Conservation (phyloP, 2,113 vertebrate species). For the Chlorodrepanis virens region DNA sequence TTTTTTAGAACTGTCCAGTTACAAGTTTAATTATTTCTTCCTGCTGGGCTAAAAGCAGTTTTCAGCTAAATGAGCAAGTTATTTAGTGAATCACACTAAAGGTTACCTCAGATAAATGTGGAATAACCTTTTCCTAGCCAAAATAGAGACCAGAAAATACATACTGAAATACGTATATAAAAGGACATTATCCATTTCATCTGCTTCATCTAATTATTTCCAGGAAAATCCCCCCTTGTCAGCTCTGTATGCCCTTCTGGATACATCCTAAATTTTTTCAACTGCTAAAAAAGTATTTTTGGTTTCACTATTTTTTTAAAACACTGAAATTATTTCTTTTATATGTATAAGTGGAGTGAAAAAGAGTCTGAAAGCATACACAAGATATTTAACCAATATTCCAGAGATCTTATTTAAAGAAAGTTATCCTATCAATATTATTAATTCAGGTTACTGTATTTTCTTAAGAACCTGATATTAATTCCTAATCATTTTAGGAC, state of each 20-base stretch:
- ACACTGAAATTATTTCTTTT: neutral
- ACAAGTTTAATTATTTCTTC: neutral
- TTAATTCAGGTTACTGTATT: rapidly evolving
- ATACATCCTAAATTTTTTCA: neutral
- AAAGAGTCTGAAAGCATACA: neutral
- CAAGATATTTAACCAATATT: neutral
- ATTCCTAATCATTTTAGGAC: neutral
- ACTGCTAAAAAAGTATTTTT: neutral
- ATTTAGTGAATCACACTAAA: neutral
- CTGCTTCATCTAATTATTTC: neutral
- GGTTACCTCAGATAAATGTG: neutral
- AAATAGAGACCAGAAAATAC: neutral
- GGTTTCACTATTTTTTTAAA: neutral
- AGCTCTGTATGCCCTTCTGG: rapidly evolving
- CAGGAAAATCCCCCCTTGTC: neutral
- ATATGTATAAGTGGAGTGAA: neutral
- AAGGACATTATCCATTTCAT: neutral
- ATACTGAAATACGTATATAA: neutral
- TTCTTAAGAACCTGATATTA: neutral
- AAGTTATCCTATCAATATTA: neutral
- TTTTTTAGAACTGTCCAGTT: neutral
- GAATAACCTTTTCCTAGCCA: neutral
- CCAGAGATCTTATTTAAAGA: neutral
- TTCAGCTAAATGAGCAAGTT: neutral
- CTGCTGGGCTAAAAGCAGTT: neutral